Base-by-base conservation (phyloP, 1,140 invertebrate species). In the Manduca sexta region DNA sequence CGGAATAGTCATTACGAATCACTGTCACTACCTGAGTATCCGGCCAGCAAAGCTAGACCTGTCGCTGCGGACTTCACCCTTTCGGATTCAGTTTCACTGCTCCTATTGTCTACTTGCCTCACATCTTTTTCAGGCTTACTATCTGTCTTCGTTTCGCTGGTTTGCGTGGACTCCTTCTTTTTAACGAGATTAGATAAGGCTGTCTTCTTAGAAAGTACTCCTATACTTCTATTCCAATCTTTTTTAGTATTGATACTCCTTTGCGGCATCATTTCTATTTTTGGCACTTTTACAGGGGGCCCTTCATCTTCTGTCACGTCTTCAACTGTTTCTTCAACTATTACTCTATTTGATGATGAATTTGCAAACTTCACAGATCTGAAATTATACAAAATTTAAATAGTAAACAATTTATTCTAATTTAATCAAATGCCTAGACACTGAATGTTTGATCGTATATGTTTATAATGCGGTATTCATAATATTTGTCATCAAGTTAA, bases 321-420 rank as follows among this genome's bases (percentile, higher is more conserved):
- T 73, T 92, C 91, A 26, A 93, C 88, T 26, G 93, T 91, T 88
- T 93, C 91, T 78, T 93, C 92, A 21, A 91, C 84, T 15, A 93
- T 84, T 7, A 89, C 77, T 65, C 88, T 89, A 5, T 70, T 67
- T 52, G 64, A 66, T 31, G 56, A 49, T 56, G 63, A 66, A 37
- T 72, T 65, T 26, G 70, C 72, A 60, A 89, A 89, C 69, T 89
- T 89, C 5, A 89, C 62, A 15, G 87, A 86, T 55, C 88, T 89
- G 74, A 48, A 85, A 86, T 50, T 18, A 64, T 34, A 52, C 39
- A 29, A n/a, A n/a, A n/a, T n/a, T n/a, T n/a, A n/a, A n/a, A n/a
- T n/a, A n/a, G n/a, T n/a, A n/a, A n/a, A n/a, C n/a, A n/a, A n/a
- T n/a, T n/a, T n/a, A n/a, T n/a, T n/a, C n/a, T n/a, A n/a, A n/a